Evolutionary conservation across 2,113 vertebrate genomes (phyloP), one percentile per base, ranked within the genome.

Genomic region (Azemiops feae): DNA sequence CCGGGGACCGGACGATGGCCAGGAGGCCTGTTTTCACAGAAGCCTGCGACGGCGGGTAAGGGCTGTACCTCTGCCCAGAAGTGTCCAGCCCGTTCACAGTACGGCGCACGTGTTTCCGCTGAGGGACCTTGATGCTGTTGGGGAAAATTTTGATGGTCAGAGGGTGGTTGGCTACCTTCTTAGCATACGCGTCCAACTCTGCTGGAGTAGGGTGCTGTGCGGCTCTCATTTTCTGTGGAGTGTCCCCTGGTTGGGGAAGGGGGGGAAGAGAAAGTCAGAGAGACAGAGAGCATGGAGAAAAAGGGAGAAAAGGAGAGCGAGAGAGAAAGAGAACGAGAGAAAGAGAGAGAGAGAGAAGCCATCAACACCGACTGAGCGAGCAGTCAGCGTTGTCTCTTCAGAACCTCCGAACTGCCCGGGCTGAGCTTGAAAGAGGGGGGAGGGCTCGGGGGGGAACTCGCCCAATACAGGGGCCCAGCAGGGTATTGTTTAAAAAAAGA

Each of bases 221-320:
- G 97, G 99, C 98, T 99, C 99, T 99, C 99, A 99, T 99, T 99
- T 99, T 99, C 98, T 99, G 99, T 99, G 99, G 98, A 99, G 99
- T 99, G 98, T 99, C 99, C 99, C 99, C 99, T 99, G 98, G 92
- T 4, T 96, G 98, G 97, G 94, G 97, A 96, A 97, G 95, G 95
- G 94, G 30, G 43, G 43, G 4, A 92, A 50, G 47, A 57, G 54
- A 86, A 27, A 5, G 18, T 43, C 12, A 74, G 30, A 27, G 52
- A 25, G 89, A 50, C 60, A n/a, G 55, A 45, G 45, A n/a, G 53
- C 20, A 6, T 12, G n/a, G 50, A 27, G 22, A 23, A 16, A 60
- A 69, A 39, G 20, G 39, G n/a, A 54, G 50, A 45, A 8, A 58
- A 20, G 50, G 20, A 43, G 23, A 64, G 47, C 27, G 9, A 60